Base-by-base conservation (phyloP, 2,888 invertebrate genomes). In the Cremastinae sp. region DNA sequence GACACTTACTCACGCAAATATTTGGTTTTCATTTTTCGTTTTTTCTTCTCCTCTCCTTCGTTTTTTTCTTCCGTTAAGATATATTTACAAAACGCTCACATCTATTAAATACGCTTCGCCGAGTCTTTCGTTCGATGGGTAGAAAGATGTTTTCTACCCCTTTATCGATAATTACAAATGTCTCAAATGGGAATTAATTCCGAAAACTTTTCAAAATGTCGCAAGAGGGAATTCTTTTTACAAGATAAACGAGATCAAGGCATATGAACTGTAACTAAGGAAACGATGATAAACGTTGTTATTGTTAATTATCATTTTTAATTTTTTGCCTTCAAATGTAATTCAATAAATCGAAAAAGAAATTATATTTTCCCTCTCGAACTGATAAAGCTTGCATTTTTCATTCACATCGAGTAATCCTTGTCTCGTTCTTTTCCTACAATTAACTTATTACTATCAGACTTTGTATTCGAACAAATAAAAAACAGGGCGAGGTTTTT, bases 371-470 rank as follows among this genome's bases (percentile, higher is more conserved):
- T 7, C 45, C 2, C 14, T 61, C 14, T 9, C 16, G 18, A 43
- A 45, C 22, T 28, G 14, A 49, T 39, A 28, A 14, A 22, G 14
- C 51, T 53, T 14, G 43, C 18, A 43, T 10, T 16, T 10, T 9
- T 39, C 45, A 37, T 28, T 18, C 18, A 16, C 22, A 8, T n/a
- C 41, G 18, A 37, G 4, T n/a, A 53, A 10, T 10, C 22, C 20
- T 2, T 37, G 9, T 58, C 28, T 28, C 28, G 28, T 5, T 28
- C 43, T 28, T 61, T 70, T 64, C 56, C 41, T 8, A 14, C 37
- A 22, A n/a, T 20, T 35, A 9, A 41, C 68, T 72, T 68, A 76
- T 58, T 64, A 53, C 68, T 72, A 69, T 76, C 75, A 76, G 75
- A 76, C 72, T 76, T 76, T 72, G 55, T 16, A 64, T 69, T 58